Conservation (phyloP, 2,113 vertebrate genomes). For the Oryzias javanicus region DNA sequence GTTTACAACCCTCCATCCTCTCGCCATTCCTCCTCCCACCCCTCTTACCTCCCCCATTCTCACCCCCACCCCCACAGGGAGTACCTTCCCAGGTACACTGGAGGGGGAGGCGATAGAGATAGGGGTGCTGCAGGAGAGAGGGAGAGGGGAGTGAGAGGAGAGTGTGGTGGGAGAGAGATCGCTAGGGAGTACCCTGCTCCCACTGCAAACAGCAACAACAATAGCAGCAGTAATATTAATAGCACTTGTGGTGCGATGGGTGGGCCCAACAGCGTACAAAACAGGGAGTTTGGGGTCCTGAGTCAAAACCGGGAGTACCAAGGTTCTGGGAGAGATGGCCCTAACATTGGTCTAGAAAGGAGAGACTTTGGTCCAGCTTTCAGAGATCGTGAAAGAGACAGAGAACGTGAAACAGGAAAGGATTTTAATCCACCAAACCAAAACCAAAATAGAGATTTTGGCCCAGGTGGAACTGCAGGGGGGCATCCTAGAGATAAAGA, state of each 20-base stretch:
- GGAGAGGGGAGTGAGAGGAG: slow-evolving; percentile 74
- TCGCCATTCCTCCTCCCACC: slow-evolving; percentile 75
- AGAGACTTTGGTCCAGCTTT: slow-evolving; percentile 76
- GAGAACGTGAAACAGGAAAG: slow-evolving; percentile 71
- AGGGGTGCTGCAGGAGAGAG: slow-evolving; percentile 69
- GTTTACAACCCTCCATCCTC: slow-evolving; percentile 81
- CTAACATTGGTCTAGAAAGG: slow-evolving; percentile 65
- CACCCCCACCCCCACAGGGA: slow-evolving; percentile 78
- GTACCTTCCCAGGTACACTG: slow-evolving; percentile 78
- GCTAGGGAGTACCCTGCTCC: slow-evolving; percentile 71
- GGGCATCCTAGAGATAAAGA: slow-evolving; percentile 78
- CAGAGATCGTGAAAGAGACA: slow-evolving; percentile 69
- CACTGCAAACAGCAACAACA: slow-evolving; percentile 60
- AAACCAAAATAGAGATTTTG: slow-evolving; percentile 77
- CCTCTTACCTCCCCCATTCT: slow-evolving; percentile 77
- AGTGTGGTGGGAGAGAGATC: slow-evolving; percentile 73
- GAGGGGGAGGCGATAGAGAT: slow-evolving; percentile 70
- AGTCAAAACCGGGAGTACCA: slow-evolving; percentile 74
- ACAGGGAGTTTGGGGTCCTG: slow-evolving; percentile 69
- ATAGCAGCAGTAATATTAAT: slow-evolving; percentile 51
- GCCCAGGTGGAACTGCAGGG: slow-evolving; percentile 63
- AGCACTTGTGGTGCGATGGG: slow-evolving; percentile 55
- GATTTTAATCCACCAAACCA: slow-evolving; percentile 74
- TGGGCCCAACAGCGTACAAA: slow-evolving; percentile 57
- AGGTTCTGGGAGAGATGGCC: slow-evolving; percentile 68